phyloP scores from a whole-genome alignment of 2,888 invertebrate species.

The Mythimna albipuncta region DNA sequence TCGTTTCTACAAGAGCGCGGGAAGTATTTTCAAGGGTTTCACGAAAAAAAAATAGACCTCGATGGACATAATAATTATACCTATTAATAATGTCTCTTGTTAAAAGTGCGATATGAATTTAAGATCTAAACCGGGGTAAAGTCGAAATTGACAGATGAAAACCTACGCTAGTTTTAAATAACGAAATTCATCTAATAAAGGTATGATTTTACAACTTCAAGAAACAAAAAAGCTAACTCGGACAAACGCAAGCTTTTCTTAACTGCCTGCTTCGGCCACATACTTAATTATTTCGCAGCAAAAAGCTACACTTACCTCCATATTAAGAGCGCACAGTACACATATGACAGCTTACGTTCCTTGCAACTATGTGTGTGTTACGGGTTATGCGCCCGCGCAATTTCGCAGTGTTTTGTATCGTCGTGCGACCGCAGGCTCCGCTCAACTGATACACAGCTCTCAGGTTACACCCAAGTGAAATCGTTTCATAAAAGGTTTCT shows the following conservation, averaged over 20 bases:
- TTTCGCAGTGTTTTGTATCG: conserved; percentile 80
- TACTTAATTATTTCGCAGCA: conserved; percentile 33
- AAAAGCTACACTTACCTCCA: conserved; percentile 34
- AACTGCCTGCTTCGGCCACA: conserved; percentile 14
- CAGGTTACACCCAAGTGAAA: conserved; percentile 78
- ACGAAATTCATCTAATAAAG: not conserved
- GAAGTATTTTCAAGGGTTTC: too few species aligned
- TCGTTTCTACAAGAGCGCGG: too few species aligned
- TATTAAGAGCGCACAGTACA: conserved; percentile 37
- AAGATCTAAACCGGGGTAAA: too few species aligned
- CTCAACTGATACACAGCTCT: conserved; percentile 73
- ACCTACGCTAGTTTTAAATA: too few species aligned
- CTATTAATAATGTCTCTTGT: too few species aligned
- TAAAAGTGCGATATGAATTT: too few species aligned
- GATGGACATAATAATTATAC: too few species aligned
- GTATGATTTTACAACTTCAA: not conserved
- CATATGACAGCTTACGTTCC: conserved; percentile 43
- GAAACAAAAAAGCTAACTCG: not conserved
- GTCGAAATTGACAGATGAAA: too few species aligned
- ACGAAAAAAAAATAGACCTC: too few species aligned
- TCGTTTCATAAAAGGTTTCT: conserved; percentile 76
- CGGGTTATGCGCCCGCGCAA: conserved; percentile 76
- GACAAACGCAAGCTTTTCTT: conserved; percentile 6
- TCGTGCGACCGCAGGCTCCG: conserved; percentile 80
- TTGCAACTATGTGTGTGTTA: conserved; percentile 67